Evolutionary conservation across 2,797 vertebrate genomes (phyloP).

Genomic region (Gymnodraco acuticeps): DNA sequence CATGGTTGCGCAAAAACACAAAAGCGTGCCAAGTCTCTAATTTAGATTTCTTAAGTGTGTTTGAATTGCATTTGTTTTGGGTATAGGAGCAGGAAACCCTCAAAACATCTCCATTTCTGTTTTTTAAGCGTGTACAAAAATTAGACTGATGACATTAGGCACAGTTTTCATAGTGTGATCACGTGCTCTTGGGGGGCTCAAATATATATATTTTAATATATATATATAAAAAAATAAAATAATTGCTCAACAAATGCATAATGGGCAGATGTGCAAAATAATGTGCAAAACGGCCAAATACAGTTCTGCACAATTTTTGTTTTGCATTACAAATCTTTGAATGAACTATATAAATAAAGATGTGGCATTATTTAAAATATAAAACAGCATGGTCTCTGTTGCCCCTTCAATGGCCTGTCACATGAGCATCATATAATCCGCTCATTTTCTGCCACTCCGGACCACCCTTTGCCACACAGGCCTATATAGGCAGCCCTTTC

Average conservation of each 20-base stretch:
- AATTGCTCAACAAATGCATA: background rate
- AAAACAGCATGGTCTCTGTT: conserved; percentile 38
- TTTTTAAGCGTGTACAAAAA: conserved; percentile 8
- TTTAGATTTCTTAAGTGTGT: background rate
- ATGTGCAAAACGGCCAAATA: background rate
- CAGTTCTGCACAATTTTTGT: background rate
- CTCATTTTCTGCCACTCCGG: conserved; percentile 51
- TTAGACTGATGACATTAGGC: conserved; percentile 2
- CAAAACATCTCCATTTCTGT: background rate
- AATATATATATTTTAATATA: no score
- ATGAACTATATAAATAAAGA: background rate
- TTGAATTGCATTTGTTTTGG: no score
- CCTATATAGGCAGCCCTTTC: conserved; percentile 62
- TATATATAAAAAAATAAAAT: background rate
- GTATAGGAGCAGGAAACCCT: no score
- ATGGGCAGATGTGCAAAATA: no score
- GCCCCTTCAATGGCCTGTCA: conserved; percentile 43
- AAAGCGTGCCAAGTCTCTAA: background rate
- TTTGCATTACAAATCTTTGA: background rate
- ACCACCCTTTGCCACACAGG: conserved; percentile 58
- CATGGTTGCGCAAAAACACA: conserved; percentile 9
- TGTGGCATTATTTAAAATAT: background rate
- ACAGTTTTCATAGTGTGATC: background rate
- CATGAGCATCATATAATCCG: conserved; percentile 57
- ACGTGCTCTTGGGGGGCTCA: background rate